Evolutionary conservation across 2,888 invertebrate genomes (phyloP), one percentile per base, ranked within the genome.

Genomic region (Tachystola acroxantha): DNA sequence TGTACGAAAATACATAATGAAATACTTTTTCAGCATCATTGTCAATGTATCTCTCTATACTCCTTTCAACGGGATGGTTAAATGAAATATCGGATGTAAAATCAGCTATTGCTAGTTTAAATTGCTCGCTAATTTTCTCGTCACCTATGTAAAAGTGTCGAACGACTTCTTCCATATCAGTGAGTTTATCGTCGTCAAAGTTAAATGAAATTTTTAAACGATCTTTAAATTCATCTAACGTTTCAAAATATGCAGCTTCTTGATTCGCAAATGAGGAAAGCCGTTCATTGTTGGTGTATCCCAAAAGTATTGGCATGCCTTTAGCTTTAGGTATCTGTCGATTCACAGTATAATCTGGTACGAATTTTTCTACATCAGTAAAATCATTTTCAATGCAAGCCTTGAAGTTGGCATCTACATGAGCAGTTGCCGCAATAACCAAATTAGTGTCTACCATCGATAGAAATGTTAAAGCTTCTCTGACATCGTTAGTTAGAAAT

Each of bases 341-440:
- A 19, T 49, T 46, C 0, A 57, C 27, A 26, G 59, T 55, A 33
- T 52, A 32, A 11, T 49, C 46, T 2, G 47, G 43, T 3, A 67
- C 32, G 33, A 68, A 60, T 3, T 45, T 40, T 36, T 63, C 57
- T 7, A 65, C 56, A 10, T 45, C 47, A 7, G 58, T 48, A 41
- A 63, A 61, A 25, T 45, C 25, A 25, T 47, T 52, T 45, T 72
- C 72, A 5, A 57, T 36, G 34, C 68, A 67, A 0, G 58, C 53
- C 12, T 38, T 42, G 11, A 27, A 14, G 1, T 3, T 5, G 4
- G 10, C n/a, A 10, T 25, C 33, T 25, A 27, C 3, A 5, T 39
- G 4, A n/a, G 5, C 3, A 2, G 39, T 38, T 0, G 67, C 64
- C n/a, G 37, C 37, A 29, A 54, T 40, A 0, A 65, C 46, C 25